These are phyloP conservation scores for Poecilia gillii DNA, from an alignment of 2,797 vertebrate species.

Conservation along the genomic window DNA sequence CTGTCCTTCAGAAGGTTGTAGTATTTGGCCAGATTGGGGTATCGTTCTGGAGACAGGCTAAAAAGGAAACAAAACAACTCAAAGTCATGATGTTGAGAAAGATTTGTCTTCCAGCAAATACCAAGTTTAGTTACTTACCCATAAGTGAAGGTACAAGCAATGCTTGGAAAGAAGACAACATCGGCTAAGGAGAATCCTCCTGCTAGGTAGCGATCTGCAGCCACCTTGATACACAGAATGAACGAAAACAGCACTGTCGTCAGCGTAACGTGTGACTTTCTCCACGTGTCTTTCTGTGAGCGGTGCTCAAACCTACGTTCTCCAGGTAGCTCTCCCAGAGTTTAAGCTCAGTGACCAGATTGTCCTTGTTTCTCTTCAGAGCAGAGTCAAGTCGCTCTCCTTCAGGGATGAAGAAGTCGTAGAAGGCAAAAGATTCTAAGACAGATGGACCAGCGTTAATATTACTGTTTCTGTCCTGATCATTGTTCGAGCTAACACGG, in stretches of 20 bases:
- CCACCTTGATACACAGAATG: slow-evolving; percentile 37
- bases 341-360: slow-evolving; percentile 62
- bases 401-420: slow-evolving; percentile 68
- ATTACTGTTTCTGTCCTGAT: not conserved
- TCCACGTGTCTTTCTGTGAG: not conserved
- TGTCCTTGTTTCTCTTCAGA: slow-evolving; percentile 69
- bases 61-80: not conserved
- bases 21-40: slow-evolving; percentile 60
- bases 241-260: not conserved
- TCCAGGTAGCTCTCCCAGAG: slow-evolving; percentile 78
- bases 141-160: slow-evolving; percentile 55
- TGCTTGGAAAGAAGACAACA: slow-evolving; percentile 56
- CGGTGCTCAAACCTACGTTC: slow-evolving; percentile 54
- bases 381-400: slow-evolving; percentile 73
- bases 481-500: not conserved
- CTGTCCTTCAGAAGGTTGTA: slow-evolving; percentile 40
- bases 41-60: slow-evolving; percentile 59
- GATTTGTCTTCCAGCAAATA: not conserved
- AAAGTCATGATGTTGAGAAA: not conserved
- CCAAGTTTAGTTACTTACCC: slow-evolving; percentile 43
- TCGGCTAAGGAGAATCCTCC: slow-evolving; percentile 69
- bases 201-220: slow-evolving; percentile 55
- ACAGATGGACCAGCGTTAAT: not conserved
- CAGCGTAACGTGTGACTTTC: not conserved
- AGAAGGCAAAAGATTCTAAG: slow-evolving; percentile 55